Conservation (phyloP, 2,113 vertebrate species). For the Petromus typicus region DNA sequence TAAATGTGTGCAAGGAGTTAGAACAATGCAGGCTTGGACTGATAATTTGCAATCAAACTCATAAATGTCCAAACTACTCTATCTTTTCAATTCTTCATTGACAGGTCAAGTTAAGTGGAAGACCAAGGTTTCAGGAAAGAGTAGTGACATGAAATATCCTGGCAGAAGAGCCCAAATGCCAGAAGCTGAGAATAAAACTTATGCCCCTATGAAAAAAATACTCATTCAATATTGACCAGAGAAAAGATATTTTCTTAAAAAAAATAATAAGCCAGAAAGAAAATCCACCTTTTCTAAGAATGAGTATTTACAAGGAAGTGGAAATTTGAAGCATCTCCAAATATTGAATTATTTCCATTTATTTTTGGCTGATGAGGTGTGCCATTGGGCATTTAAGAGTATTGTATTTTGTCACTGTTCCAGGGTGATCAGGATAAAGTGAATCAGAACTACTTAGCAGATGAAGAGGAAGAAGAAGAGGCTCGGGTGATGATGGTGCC, state of each 20-base stretch:
- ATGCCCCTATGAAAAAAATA: constrained; percentile 47
- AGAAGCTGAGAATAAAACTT: constrained; percentile 47
- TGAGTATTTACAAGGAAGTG: constrained; percentile 82
- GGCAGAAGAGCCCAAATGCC: constrained; percentile 24
- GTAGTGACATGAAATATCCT: background rate
- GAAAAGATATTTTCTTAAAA: constrained; percentile 41
- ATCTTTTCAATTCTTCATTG: constrained; percentile 45
- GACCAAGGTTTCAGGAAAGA: background rate
- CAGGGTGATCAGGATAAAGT: constrained; percentile 91
- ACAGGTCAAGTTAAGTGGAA: constrained; percentile 22
- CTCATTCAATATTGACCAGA: background rate
- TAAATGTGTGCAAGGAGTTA: constrained; percentile 32
- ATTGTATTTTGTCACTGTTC: constrained; percentile 87
- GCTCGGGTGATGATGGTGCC: constrained; percentile 67
- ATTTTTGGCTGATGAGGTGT: constrained; percentile 83
- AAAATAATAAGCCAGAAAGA: background rate
- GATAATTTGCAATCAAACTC: constrained; percentile 35
- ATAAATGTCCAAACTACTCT: constrained; percentile 1
- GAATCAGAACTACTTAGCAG: constrained; percentile 90
- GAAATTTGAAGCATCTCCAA: constrained; percentile 86
- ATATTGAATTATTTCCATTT: constrained; percentile 82
- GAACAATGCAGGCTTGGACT: constrained; percentile 6
- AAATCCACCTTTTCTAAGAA: constrained; percentile 76
- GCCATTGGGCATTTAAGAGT: constrained; percentile 59
- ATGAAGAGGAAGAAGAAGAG: constrained; percentile 88